Evolutionary conservation across 2,113 vertebrate species (phyloP), one percentile per base, ranked within the genome.

Genomic region (Proteles cristata): DNA sequence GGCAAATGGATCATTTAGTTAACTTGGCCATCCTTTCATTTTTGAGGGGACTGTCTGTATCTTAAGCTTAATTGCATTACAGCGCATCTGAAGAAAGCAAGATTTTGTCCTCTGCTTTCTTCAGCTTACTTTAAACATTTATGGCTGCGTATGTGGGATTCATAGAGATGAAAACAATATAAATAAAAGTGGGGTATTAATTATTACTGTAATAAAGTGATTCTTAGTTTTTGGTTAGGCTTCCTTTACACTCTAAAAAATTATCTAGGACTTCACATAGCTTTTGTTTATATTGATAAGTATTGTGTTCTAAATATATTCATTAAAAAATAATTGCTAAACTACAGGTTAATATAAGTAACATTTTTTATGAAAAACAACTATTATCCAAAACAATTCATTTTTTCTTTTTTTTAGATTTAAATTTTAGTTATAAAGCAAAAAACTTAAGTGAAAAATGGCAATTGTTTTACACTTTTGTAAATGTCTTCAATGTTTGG

Each of bases 71-170:
- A 66, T 35, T 94, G 71, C 3, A 15, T 68, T 88, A 53, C 2
- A 48, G 1, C 74, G 33, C 50, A 17, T 90, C 50, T 50, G 58
- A 89, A 92, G 48, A 90, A 88, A 77, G 61, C 31, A 94, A 74
- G 23, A 74, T 94, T 95, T 85, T 96, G 33, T 77, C 7, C 5
- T 94, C 21, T 84, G 11, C 1, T 77, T 4, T 87, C 2, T 16
- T 73, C 26, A 93, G 19, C 76, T 82, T 90, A 43, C 26, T 94
- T 88, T 69, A 92, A 89, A 89, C 53, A 85, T 79, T 93, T 81
- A 61, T 90, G 33, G 23, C 8, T 66, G 35, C 45, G 73, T 81
- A 23, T 23, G 15, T 87, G 77, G 93, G 76, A 83, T 69, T 82
- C 39, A 69, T n/a, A 63, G 31, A 89, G 17, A 53, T 43, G 84